Conservation (phyloP, 2,113 vertebrate genomes). For the Clinocottus analis region DNA sequence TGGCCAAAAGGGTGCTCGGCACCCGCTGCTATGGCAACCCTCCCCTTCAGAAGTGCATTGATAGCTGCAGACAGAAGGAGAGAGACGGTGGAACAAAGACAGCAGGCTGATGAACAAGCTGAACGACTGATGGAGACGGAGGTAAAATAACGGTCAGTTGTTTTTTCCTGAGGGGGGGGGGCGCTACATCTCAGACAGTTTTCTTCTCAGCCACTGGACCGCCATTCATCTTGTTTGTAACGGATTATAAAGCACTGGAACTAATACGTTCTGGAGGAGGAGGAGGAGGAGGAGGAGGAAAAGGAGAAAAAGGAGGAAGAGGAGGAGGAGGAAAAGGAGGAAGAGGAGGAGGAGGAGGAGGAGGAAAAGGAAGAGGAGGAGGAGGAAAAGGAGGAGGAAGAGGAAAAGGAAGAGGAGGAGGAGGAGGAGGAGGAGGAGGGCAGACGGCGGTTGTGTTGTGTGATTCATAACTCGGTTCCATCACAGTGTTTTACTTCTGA, state of each 20-base stretch:
- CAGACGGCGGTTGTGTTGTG: too few species aligned
- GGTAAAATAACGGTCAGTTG: constrained; percentile 60
- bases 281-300: too few species aligned
- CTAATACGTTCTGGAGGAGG: constrained; percentile 60
- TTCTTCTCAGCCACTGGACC: constrained; percentile 54
- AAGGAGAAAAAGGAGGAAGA: too few species aligned
- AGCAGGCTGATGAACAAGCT: constrained; percentile 51
- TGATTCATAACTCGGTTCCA: too few species aligned
- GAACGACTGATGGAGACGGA: constrained; percentile 45
- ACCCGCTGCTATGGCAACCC: constrained; percentile 58
- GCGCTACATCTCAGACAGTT: constrained; percentile 49
- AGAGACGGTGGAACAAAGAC: constrained; percentile 20
- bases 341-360: too few species aligned
- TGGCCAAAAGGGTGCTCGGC: constrained; percentile 48
- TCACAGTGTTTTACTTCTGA: too few species aligned
- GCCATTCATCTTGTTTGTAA: constrained; percentile 73
- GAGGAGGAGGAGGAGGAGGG: too few species aligned
- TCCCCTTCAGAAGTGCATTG: constrained; percentile 2
- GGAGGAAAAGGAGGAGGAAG: too few species aligned
- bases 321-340: too few species aligned
- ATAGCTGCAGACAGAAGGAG: constrained; percentile 15
- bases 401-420: too few species aligned
- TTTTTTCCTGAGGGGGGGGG: constrained; percentile 2
- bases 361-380: too few species aligned
- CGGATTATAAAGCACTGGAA: constrained; percentile 65